Evolutionary conservation across 2,113 vertebrate genomes (phyloP).

Genomic region (Haemorhous mexicanus): DNA sequence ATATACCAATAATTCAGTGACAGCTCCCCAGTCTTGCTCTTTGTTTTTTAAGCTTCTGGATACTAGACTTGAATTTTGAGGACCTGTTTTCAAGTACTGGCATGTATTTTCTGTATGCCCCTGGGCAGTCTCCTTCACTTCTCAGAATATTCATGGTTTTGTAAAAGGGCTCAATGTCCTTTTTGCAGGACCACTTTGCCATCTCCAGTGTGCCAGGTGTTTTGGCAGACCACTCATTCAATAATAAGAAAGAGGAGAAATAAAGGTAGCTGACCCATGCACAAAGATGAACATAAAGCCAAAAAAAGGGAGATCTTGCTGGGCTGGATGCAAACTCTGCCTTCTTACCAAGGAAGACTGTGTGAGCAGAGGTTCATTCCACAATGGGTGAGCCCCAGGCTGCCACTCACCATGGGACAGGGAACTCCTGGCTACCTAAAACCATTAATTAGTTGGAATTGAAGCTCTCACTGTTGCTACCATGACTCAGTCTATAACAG

Average conservation of each 20-base stretch:
- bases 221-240: neutral
- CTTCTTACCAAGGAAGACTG: neutral
- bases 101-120: neutral
- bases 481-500: neutral
- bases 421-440: neutral
- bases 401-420: rapidly evolving
- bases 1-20: neutral
- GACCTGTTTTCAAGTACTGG: neutral
- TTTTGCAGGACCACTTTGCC: neutral
- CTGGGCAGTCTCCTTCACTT: neutral
- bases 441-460: neutral
- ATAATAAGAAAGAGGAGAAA: neutral
- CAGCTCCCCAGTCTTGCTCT: neutral
- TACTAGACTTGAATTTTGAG: neutral
- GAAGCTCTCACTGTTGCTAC: neutral
- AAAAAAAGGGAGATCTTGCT: neutral
- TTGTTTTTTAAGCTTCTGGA: neutral
- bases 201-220: neutral
- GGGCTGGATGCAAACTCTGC: neutral
- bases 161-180: neutral
- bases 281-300: neutral
- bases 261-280: neutral
- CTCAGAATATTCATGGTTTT: neutral
- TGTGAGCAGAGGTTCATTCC: neutral
- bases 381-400: rapidly evolving